Evolutionary conservation across 2,888 invertebrate species (phyloP), one percentile per base, ranked within the genome.

Genomic region (Hemistola chrysoprasaria): DNA sequence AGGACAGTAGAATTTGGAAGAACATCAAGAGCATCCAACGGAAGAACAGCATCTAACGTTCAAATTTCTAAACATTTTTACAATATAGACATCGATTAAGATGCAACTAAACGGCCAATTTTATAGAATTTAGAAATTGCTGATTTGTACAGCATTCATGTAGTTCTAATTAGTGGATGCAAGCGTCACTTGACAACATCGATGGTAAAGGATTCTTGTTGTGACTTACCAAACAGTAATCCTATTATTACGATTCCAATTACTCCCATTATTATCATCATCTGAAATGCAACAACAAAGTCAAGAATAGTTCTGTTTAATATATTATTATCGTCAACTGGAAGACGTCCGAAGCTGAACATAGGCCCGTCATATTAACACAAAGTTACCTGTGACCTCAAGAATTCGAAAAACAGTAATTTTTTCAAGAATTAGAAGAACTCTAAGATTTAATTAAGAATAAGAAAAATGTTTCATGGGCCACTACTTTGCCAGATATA

Each of bases 181-280:
- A 40, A 31, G 31, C 32, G n/a, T 56, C 51, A 64, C 58, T 53
- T 47, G 39, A 69, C 69, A 67, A 70, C 65, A 70, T 53, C 56
- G 26, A 70, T 53, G 48, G 40, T 22, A 29, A 42, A 27, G n/a
- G 59, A 50, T 56, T 40, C 44, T 63, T 35, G 11, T 47, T 30
- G 21, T 44, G 24, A 91, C 95, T 95, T 92, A 97, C 97, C 95
- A 80, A 96, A 95, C 72, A 97, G 93, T 71, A 97, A 94, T 66
- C 94, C 95, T 69, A 96, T 90, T 79, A 96, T 93, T 57, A 95
- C 91, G 65, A 95, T 90, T 48, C 93, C 95, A 77, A 96, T 95
- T 43, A 95, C 92, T 45, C 96, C 96, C 91, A 96, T 94, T 65
- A 96, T 95, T 66, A 96, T 95, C 96, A 96, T 96, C 96, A 96